Conservation (phyloP, 2,797 vertebrate genomes). For the Pogoniulus pusillus region DNA sequence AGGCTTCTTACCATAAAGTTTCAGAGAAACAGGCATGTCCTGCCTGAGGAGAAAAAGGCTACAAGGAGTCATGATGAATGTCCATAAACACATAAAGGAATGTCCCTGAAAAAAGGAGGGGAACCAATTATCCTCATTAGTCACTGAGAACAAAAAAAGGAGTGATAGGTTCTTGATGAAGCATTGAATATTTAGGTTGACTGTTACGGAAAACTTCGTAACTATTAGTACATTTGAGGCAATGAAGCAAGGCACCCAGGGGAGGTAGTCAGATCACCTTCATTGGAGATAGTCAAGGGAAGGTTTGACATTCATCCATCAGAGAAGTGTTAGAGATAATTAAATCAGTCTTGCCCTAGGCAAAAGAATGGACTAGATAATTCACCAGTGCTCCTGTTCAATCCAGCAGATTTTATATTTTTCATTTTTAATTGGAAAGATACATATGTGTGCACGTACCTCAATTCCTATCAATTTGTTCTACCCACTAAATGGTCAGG, state of each 20-base stretch:
- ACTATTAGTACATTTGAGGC: slow-evolving; percentile 54
- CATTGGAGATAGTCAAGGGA: slow-evolving; percentile 61
- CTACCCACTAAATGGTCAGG: background rate
- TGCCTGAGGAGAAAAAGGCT: slow-evolving; percentile 57
- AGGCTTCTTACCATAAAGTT: slow-evolving; percentile 19
- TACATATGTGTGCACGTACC: background rate
- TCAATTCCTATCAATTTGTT: background rate
- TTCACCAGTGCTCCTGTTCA: slow-evolving; percentile 42
- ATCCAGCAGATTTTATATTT: slow-evolving; percentile 49
- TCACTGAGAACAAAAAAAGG: background rate
- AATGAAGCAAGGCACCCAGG: slow-evolving; percentile 63
- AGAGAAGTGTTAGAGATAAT: slow-evolving; percentile 61
- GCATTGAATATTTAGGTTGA: slow-evolving; percentile 53
- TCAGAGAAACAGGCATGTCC: slow-evolving; percentile 37
- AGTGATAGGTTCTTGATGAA: slow-evolving; percentile 27
- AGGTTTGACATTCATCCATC: slow-evolving; percentile 64
- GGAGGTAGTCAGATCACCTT: slow-evolving; percentile 59
- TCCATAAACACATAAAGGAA: slow-evolving; percentile 54
- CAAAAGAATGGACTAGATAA: slow-evolving; percentile 59
- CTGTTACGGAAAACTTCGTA: slow-evolving; percentile 57
- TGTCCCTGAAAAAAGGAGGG: slow-evolving; percentile 49
- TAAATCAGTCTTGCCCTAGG: slow-evolving; percentile 58
- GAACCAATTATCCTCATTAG: slow-evolving; percentile 67
- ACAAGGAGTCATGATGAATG: slow-evolving; percentile 63
- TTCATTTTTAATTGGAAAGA: slow-evolving; percentile 51